These are phyloP conservation scores for Hyperoplus lanceolatus DNA, from an alignment of 2,797 vertebrate genomes.

Conservation along the genomic window DNA sequence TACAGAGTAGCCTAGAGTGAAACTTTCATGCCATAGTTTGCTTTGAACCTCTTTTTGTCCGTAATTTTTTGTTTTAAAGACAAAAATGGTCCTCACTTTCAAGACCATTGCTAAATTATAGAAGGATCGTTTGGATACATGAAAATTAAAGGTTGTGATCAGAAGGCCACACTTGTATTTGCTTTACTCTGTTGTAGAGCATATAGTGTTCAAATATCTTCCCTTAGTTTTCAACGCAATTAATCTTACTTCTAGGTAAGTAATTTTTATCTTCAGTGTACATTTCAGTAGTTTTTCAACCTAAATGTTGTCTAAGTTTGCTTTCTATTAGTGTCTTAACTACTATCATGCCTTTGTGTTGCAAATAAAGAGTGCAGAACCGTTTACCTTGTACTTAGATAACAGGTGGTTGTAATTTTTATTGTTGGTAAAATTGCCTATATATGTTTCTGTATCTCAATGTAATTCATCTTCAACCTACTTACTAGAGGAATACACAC, in stretches of 20 bases:
- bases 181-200: conserved; percentile 34
- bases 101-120: conserved; percentile 50
- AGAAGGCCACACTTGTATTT: conserved; percentile 48
- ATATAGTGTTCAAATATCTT: conserved; percentile 41
- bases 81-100: conserved; percentile 64
- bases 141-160: conserved; percentile 52
- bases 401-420: not conserved
- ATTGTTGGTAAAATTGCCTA: not conserved
- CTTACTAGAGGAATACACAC: conserved; percentile 30
- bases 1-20: conserved; percentile 57
- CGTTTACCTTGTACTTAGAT: not conserved
- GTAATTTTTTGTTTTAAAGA: conserved; percentile 59
- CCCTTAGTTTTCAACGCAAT: conserved; percentile 25
- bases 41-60: conserved; percentile 72
- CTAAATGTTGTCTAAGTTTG: not conserved
- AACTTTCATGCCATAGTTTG: conserved; percentile 52
- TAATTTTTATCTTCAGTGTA: conserved; percentile 3
- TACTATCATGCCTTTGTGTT: not conserved
- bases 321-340: not conserved
- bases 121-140: conserved; percentile 42
- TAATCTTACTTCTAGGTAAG: conserved; percentile 25
- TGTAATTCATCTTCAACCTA: conserved; percentile 1
- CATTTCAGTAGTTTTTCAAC: conserved; percentile 10
- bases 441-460: conserved; percentile 6
- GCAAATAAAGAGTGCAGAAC: not conserved